Base-by-base conservation (phyloP, 2,113 vertebrate species). In the Callorhinus ursinus region DNA sequence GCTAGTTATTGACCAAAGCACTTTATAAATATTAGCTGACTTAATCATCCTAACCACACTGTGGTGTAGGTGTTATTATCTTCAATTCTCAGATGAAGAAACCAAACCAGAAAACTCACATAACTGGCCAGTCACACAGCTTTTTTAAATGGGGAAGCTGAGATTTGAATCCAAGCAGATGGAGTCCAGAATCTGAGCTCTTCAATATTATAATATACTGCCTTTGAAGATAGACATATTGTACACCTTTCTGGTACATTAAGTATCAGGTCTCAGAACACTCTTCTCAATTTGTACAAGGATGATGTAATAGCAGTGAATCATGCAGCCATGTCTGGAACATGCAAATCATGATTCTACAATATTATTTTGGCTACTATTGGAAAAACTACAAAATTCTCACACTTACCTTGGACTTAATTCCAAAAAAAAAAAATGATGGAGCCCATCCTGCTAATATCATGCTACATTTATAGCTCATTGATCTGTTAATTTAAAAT, bases 401-500 rank as follows among this genome's bases (percentile, higher is more conserved):
- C 39, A 57, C 69, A 59, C 83, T 93, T 83, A 83, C 39, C 71
- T 77, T 67, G 81, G 19, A 19, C 14, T 1, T 63, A 65, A 67
- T 91, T 82, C 4, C 19, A 28, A 59, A 67, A 39, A 19, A 36
- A 74, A 49, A 49, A 76, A 49, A 49, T 9, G 55, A 46, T 33
- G 21, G 33, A 83, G 2, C 21, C 14, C 26, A 31, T 42, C 16
- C 22, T 83, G 26, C 19, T 72, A 59, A 72, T 72, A 46, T 33
- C 24, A 69, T 59, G 57, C 15, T 65, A 31, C 13, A 33, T 84
- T 88, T 90, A 67, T 90, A 67, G 11, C 21, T 61, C 80, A 94
- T 15, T 13, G 72, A 93, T 33, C 57, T 77, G 46, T 16, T 90
- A 55, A 83, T 74, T 98, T 97, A 72, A 94, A 72, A 96, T 61